Evolutionary conservation across 2,797 vertebrate species (phyloP).

Genomic region (Liasis olivaceus): DNA sequence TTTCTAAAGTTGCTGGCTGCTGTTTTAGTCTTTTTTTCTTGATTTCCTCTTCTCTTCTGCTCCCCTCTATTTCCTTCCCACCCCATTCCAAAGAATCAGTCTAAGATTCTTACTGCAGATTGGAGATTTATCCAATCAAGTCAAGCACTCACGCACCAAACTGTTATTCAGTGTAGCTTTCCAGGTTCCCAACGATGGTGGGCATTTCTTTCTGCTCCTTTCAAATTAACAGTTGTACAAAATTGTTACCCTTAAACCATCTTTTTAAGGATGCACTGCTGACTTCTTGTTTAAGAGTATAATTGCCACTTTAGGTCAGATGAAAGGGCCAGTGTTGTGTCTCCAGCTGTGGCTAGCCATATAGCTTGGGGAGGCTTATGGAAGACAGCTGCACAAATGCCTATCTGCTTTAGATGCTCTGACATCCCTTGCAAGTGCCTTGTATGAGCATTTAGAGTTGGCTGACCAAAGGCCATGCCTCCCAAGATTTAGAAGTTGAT

Average conservation of each 20-base stretch:
- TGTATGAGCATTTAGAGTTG: not conserved
- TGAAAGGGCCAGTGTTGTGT: not conserved
- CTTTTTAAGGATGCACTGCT: not conserved
- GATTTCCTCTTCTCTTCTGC: not conserved
- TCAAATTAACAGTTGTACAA: not conserved
- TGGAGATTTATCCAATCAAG: not conserved
- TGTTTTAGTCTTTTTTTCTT: not conserved
- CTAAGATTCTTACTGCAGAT: not conserved
- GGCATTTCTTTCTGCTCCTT: not conserved
- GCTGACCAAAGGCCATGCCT: not conserved
- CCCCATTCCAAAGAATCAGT: not conserved
- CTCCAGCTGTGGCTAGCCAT: not conserved
- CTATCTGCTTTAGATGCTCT: not conserved
- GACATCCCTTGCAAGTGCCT: not conserved
- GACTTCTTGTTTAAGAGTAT: not conserved
- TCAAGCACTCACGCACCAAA: not conserved
- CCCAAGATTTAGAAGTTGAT: not conserved
- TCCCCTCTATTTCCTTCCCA: not conserved
- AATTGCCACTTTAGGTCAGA: constrained; percentile 4
- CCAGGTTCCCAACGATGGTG: not conserved
- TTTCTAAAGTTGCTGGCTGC: not conserved
- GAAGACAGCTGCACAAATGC: not conserved
- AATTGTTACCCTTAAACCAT: constrained; percentile 4
- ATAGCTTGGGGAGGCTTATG: not conserved
- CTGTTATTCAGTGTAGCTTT: not conserved